phyloP scores from a whole-genome alignment of 2,797 vertebrate species.

The Spatula versicolor region DNA sequence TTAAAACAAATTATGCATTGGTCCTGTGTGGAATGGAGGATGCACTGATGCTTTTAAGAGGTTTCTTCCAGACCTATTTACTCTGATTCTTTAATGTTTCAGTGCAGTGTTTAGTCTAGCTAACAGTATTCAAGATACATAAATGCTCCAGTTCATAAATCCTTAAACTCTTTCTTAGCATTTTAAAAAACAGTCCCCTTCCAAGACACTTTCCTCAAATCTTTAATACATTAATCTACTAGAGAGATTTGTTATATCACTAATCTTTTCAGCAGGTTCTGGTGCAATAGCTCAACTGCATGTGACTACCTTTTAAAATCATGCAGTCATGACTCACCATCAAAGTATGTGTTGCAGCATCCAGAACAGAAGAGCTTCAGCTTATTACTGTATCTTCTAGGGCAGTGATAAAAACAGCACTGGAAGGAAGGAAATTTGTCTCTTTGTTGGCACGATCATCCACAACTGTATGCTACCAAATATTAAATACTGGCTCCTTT shows the following conservation, averaged over 20 bases:
- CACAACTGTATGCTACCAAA: not conserved
- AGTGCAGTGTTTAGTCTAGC: not conserved
- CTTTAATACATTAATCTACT: not conserved
- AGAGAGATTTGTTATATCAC: not conserved
- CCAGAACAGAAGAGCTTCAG: not conserved
- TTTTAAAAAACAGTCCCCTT: not conserved
- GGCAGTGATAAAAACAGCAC: not conserved
- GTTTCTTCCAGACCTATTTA: not conserved
- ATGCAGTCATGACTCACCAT: conserved; percentile 57
- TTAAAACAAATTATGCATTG: not conserved
- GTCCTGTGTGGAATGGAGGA: not conserved
- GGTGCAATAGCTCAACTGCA: conserved; percentile 17
- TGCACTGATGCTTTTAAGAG: not conserved
- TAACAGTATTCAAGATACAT: not conserved
- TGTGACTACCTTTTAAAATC: conserved; percentile 56
- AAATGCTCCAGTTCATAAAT: not conserved
- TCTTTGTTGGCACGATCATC: not conserved
- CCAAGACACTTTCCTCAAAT: not conserved
- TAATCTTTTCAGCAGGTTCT: not conserved
- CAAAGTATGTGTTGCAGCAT: conserved; percentile 4
- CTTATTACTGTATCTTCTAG: not conserved
- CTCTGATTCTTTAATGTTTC: not conserved
- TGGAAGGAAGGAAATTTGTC: not conserved
- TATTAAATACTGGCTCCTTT: not conserved
- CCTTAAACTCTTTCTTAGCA: not conserved